Evolutionary conservation across 2,888 invertebrate species (phyloP).

Genomic region (Sabellastarte sp.): DNA sequence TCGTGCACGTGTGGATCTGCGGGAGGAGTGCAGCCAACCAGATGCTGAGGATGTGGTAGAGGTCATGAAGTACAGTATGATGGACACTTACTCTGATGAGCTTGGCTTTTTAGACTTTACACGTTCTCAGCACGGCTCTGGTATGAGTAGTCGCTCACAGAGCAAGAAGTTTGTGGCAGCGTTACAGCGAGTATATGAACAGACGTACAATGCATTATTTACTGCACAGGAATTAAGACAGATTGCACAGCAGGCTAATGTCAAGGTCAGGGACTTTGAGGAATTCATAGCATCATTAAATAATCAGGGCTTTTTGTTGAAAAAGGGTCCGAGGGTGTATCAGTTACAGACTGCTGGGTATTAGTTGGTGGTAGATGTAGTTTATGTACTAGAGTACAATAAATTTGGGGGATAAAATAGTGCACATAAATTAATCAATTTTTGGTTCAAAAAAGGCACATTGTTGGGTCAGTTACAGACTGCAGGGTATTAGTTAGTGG

Average conservation of each 20-base stretch:
- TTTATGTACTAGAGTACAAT: too few relatives aligned
- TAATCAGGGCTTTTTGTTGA: slow-evolving; percentile 79
- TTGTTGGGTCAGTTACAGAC: too few relatives aligned
- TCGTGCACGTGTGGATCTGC: slow-evolving; percentile 81
- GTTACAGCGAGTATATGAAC: slow-evolving; percentile 69
- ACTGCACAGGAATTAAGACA: slow-evolving; percentile 75
- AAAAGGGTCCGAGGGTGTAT: slow-evolving; percentile 66
- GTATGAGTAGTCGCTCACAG: slow-evolving; percentile 68
- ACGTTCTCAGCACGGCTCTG: slow-evolving; percentile 71
- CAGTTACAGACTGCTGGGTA: slow-evolving; percentile 28
- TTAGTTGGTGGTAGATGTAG: too few relatives aligned
- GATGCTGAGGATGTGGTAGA: slow-evolving; percentile 87
- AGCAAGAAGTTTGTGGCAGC: slow-evolving; percentile 73
- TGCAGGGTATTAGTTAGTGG: too few relatives aligned
- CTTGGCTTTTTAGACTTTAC: slow-evolving; percentile 68
- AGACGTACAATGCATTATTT: slow-evolving; percentile 72
- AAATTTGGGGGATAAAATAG: too few relatives aligned
- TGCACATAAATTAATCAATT: too few relatives aligned
- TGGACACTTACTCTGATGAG: slow-evolving; percentile 75
- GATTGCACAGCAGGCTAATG: slow-evolving; percentile 68
- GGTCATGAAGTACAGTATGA: slow-evolving; percentile 73
- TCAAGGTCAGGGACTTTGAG: slow-evolving; percentile 69
- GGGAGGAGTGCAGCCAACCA: slow-evolving; percentile 74
- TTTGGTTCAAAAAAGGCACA: too few relatives aligned
- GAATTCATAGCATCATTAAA: slow-evolving; percentile 78